These are phyloP conservation scores for Acronicta psi DNA, from an alignment of 2,888 invertebrate species.

Conservation along the genomic window DNA sequence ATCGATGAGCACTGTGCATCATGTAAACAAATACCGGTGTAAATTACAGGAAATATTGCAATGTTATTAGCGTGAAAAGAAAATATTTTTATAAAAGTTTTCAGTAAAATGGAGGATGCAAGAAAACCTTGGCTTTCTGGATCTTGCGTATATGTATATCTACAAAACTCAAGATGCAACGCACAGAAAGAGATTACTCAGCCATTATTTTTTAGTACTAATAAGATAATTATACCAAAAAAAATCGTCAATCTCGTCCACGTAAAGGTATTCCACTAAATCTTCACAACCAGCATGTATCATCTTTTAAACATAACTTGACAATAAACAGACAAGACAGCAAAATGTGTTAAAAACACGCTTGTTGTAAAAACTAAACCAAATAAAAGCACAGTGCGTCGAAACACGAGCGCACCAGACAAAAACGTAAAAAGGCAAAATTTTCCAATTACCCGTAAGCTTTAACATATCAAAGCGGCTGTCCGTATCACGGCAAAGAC, in stretches of 20 bases:
- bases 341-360: conserved; percentile 13
- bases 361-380: conserved; percentile 35
- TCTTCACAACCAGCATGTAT: too few relatives aligned
- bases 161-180: too few relatives aligned
- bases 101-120: conserved; percentile 1
- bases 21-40: conserved; percentile 15
- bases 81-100: conserved; percentile 28
- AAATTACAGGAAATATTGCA: conserved; percentile 15
- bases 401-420: conserved; percentile 40
- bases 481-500: conserved; percentile 65
- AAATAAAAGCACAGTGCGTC: conserved; percentile 34
- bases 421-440: conserved; percentile 53
- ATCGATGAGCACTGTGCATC: conserved; percentile 22
- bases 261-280: too few relatives aligned
- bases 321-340: conserved; percentile 7
- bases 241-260: too few relatives aligned
- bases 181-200: too few relatives aligned
- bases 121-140: neutral
- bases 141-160: too few relatives aligned
- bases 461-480: conserved; percentile 73
- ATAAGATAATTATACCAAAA: too few relatives aligned
- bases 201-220: too few relatives aligned
- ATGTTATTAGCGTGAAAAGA: conserved; percentile 31
- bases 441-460: conserved; percentile 57
- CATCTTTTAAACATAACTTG: too few relatives aligned